Conservation (phyloP, 2,797 vertebrate genomes). For the Mormyrus hasselquistii region DNA sequence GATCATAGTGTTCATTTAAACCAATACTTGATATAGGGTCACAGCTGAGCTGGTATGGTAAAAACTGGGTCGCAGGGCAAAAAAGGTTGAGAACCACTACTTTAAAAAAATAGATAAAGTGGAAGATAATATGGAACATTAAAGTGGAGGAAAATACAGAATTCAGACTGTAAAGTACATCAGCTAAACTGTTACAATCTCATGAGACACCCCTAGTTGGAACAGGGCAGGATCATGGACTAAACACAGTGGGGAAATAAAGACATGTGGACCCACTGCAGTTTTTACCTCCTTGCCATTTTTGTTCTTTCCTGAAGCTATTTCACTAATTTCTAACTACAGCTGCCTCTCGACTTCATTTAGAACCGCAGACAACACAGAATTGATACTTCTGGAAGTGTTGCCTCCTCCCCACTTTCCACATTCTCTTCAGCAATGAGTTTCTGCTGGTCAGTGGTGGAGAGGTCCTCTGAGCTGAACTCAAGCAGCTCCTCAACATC, state of each 20-base stretch:
- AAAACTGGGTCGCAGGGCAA: neutral
- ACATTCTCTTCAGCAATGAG: neutral
- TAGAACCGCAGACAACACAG: neutral
- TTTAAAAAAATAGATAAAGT: neutral
- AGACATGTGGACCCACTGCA: neutral
- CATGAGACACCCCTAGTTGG: neutral
- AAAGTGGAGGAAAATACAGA: neutral
- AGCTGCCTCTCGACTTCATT: no score
- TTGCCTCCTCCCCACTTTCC: neutral
- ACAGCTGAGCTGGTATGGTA: neutral
- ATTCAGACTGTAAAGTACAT: neutral
- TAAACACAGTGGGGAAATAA: neutral
- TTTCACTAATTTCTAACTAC: neutral
- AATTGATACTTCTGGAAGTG: neutral
- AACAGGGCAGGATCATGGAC: neutral
- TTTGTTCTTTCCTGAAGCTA: neutral
- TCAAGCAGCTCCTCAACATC: neutral
- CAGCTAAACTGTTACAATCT: neutral
- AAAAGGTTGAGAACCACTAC: neutral
- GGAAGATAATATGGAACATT: neutral
- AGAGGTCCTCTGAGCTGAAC: neutral
- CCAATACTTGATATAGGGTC: neutral
- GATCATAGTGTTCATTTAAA: neutral
- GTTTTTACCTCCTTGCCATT: neutral
- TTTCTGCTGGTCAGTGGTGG: neutral